A percentile compares a stretch with the other conserved stretches of the same genome.
Evolutionary conservation across 2,888 invertebrate species (phyloP).

Genomic region (Machimus atricapillus): DNA sequence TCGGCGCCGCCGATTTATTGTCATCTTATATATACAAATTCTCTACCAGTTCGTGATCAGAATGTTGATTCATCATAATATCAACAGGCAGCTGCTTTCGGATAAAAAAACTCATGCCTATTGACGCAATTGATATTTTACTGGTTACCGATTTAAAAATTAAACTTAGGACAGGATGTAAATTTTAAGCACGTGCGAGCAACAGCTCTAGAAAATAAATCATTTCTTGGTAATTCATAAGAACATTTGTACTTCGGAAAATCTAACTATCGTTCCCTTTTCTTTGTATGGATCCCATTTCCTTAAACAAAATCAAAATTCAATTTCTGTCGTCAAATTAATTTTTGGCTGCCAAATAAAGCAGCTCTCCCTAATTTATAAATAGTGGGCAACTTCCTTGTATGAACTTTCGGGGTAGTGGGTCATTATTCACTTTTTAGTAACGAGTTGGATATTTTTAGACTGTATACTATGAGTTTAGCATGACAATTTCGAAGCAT

Average conservation of each 20-base stretch:
- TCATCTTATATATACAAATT: background rate
- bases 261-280: background rate
- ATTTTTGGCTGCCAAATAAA: background rate
- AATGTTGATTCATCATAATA: background rate
- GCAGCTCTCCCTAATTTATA: background rate
- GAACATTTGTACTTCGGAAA: background rate
- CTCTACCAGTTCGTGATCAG: background rate
- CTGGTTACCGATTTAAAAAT: background rate
- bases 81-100: background rate
- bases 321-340: background rate
- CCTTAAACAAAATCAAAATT: background rate
- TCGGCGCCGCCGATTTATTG: constrained; percentile 1
- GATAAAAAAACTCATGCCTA: background rate
- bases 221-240: background rate
- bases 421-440: background rate
- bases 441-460: background rate
- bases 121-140: background rate
- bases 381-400: background rate
- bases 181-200: background rate
- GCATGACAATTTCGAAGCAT: background rate
- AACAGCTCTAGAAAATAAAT: background rate
- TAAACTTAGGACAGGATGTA: background rate
- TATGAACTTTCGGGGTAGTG: background rate
- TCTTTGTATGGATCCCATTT: background rate
- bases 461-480: background rate